Percentiles rank a stretch among this genome's conserved stretches.
Evolutionary conservation across 2,888 invertebrate species (phyloP).

Genomic region (Parnassius glacialis): DNA sequence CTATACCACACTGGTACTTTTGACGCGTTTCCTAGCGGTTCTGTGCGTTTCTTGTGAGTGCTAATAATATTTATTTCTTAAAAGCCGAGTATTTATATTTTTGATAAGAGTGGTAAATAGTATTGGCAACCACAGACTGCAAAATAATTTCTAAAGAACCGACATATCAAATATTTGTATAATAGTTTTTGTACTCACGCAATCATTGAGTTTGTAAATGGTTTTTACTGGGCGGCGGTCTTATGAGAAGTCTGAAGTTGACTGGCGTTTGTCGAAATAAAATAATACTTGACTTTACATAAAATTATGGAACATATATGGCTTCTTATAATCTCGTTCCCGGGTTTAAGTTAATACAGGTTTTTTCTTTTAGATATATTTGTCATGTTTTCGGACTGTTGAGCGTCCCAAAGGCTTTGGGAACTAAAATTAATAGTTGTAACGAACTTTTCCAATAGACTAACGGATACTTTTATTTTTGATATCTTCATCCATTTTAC

Average conservation of each 20-base stretch:
- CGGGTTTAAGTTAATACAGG: conserved; percentile 57
- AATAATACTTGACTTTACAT: too few relatives aligned
- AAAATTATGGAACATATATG: conserved; percentile 11
- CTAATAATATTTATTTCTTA: background rate
- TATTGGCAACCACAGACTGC: conserved; percentile 31
- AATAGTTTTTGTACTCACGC: conserved; percentile 67
- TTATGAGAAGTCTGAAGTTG: conserved; percentile 44
- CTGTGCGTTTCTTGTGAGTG: conserved; percentile 10
- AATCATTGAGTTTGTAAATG: conserved; percentile 75
- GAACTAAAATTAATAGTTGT: conserved; percentile 50
- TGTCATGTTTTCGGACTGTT: conserved; percentile 48
- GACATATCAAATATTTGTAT: conserved; percentile 58
- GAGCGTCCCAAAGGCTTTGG: conserved; percentile 42
- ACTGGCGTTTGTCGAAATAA: background rate
- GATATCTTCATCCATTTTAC: conserved; percentile 19
- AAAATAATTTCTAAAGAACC: conserved; percentile 33
- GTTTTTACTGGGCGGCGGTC: conserved; percentile 55
- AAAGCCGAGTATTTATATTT: background rate
- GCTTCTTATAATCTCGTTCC: conserved; percentile 53
- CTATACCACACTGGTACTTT: conserved; percentile 39
- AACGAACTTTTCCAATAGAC: conserved; percentile 33
- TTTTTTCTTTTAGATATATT: conserved; percentile 61
- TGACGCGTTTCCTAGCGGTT: conserved; percentile 13
- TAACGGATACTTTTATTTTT: conserved; percentile 30
- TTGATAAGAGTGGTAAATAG: conserved; percentile 19